Conservation (phyloP, 1,140 invertebrate genomes). For the Microplitis mediator region DNA sequence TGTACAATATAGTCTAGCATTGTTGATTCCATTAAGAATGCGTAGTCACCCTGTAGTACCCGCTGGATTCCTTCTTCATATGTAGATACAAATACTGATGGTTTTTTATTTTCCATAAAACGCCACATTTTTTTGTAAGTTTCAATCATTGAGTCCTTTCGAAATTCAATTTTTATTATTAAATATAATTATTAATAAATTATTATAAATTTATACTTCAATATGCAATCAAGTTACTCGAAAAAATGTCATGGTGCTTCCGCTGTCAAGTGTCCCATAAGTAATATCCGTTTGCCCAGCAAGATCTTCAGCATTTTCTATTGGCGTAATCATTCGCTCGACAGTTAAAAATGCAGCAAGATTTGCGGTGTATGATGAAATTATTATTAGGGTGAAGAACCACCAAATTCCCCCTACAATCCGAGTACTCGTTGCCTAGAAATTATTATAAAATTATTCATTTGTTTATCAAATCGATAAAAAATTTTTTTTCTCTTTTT, state of each 20-base stretch:
- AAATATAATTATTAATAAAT: neutral
- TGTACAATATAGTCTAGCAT: conserved; percentile 90
- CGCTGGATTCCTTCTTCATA: conserved; percentile 82
- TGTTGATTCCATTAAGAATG: conserved; percentile 94
- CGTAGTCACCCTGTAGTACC: conserved; percentile 81
- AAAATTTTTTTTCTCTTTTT: neutral
- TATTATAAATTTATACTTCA: neutral
- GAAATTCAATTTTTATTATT: conserved; percentile 21
- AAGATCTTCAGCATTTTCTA: conserved; percentile 83
- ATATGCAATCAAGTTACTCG: conserved; percentile 60
- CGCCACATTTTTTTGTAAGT: conserved; percentile 89
- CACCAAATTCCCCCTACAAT: conserved; percentile 85
- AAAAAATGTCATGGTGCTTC: conserved; percentile 84
- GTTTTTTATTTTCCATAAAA: conserved; percentile 78
- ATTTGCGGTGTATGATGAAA: conserved; percentile 89
- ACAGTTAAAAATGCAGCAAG: conserved; percentile 87
- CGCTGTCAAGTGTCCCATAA: conserved; percentile 80
- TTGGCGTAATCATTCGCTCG: conserved; percentile 84
- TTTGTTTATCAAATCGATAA: neutral
- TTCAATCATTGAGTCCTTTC: conserved; percentile 79
- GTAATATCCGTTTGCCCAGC: conserved; percentile 82
- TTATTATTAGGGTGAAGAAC: conserved; percentile 89
- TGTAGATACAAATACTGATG: conserved; percentile 73
- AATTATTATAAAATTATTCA: conserved; percentile 4
- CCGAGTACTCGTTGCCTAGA: conserved; percentile 72